Percentiles rank a stretch among this genome's conserved stretches.
Conservation (phyloP, 2,113 vertebrate species). For the Athene cunicularia region DNA sequence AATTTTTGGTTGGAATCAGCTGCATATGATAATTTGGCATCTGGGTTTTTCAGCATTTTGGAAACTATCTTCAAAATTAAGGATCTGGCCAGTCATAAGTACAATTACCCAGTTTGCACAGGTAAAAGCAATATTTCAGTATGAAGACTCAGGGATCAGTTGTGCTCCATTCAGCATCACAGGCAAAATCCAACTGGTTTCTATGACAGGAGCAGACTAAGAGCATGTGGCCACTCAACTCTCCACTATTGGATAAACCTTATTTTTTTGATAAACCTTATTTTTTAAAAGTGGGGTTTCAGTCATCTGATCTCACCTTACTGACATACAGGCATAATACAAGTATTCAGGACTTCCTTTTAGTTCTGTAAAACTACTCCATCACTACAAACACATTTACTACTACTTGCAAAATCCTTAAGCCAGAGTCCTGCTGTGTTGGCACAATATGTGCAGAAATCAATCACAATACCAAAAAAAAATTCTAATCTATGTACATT, state of each 20-base stretch:
- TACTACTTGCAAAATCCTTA: not conserved
- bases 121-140: not conserved
- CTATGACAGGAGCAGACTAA: not conserved
- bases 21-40: not conserved
- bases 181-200: not conserved
- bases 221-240: not conserved
- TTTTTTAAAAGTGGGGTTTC: not conserved
- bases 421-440: not conserved
- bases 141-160: not conserved
- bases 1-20: not conserved
- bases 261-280: not conserved
- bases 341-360: not conserved
- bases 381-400: not conserved
- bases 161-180: not conserved
- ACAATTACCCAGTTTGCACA: not conserved
- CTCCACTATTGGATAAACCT: not conserved
- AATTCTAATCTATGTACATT: fast-evolving
- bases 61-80: not conserved
- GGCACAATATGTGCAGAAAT: not conserved
- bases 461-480: not conserved
- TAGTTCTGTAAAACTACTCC: not conserved
- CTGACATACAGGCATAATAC: not conserved
- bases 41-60: not conserved
- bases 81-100: not conserved
- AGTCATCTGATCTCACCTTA: not conserved